Evolutionary conservation across 2,113 vertebrate species (phyloP), one percentile per base, ranked within the genome.

Genomic region (Colinus virginianus): DNA sequence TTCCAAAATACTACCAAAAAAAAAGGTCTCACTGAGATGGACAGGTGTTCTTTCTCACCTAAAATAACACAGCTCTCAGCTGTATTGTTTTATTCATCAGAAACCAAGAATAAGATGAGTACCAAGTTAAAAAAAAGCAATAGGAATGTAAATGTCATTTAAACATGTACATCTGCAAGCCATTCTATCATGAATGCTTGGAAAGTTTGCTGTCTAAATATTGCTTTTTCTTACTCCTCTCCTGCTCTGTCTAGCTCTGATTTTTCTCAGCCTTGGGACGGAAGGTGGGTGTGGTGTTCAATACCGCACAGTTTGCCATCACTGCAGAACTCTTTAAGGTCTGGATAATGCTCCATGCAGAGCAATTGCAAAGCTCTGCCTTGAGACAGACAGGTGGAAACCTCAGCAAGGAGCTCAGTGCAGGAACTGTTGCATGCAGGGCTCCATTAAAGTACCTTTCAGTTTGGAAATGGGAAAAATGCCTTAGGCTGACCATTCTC

Each of bases 141-240:
- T 91, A 87, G 94, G 95, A 88, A 77, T 84, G 92, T 96, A 95
- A 97, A 96, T 97, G 96, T 90, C 82, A 91, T 93, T 95, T 95
- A 94, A 97, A 84, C 88, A 56, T 97, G 93, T 96, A 97, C 97
- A 98, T 97, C 97, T 97, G 97, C 92, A 97, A 98, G 76, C 93
- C 95, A 97, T 98, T 97, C 95, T 79, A 89, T 96, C 77, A 67
- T 84, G 79, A 96, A 97, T 70, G 89, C 92, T 94, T 97, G 97
- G 97, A 96, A 96, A 95, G 88, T 88, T 96, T 93, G 48, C 95
- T 96, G 81, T 96, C 96, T 97, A 97, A 97, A 97, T 96, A 97
- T 77, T 95, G 77, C 61, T 87, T 94, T 93, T 95, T 96, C 92
- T 87, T 92, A 84, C 85, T 96, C 66, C 94, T 96, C 88, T 85